Base-by-base conservation (phyloP, 2,888 invertebrate species). In the Eilema caniola region DNA sequence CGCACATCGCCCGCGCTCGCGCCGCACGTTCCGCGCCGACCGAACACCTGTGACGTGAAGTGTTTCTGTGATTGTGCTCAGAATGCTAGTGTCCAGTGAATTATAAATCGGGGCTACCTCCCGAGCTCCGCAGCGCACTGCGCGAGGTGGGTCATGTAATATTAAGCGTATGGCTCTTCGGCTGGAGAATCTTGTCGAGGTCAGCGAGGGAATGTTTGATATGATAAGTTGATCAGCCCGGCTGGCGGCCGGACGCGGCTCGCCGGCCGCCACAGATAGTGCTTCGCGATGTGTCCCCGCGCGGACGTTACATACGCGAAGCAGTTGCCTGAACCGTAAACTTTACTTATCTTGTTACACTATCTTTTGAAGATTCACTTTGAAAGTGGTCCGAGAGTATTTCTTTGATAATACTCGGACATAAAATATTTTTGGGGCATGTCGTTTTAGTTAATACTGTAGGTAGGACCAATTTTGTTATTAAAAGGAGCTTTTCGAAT, bases 61-160 rank as follows among this genome's bases (percentile, higher is more conserved):
- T 78, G 75, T 71, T 66, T 67, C 65, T 66, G 86, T 86, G 87
- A 75, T 83, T 82, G 84, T 89, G 87, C 75, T 77, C 67, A 76
- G 79, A 81, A 87, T 88, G 85, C 75, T 85, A 82, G 89, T 89
- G 88, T 78, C 77, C 72, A 84, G 88, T 90, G 90, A 88, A 86
- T 89, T 80, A 86, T 86, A 85, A 77, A 87, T 83, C 85, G 85
- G 77, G 86, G 88, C 87, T 85, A 84, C 86, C 85, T 84, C 85
- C 33, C 79, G 86, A 86, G 85, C 86, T 89, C 90, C 87, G 89
- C 87, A 12, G n/a, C n/a, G 31, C 91, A 88, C 89, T 89, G 91
- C 88, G 87, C 84, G 85, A 91, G 92, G 93, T 92, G 79, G 83
- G 88, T 87, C 80, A 80, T 85, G 75, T 80, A 83, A 82, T 85